phyloP scores from a whole-genome alignment of 2,113 vertebrate genomes.

The Pseudonaja textilis region DNA sequence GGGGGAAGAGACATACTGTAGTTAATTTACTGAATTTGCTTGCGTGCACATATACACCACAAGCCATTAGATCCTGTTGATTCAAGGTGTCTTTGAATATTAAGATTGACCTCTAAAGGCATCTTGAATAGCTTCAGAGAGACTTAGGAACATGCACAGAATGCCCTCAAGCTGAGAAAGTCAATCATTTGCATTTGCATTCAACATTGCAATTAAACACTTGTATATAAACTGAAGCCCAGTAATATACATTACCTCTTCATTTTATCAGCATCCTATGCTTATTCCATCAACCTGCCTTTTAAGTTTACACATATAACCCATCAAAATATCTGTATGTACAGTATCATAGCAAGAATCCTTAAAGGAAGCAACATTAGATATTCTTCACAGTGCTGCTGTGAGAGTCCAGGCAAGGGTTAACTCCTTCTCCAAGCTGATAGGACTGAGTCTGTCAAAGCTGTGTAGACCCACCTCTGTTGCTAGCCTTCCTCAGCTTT shows the following conservation, averaged over 20 bases:
- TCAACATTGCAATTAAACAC: neutral
- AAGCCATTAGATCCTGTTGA: neutral
- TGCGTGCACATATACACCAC: neutral
- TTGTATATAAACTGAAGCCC: neutral
- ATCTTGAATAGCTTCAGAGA: neutral
- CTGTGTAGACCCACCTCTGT: too few species aligned
- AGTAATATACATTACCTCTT: neutral
- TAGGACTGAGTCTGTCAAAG: too few species aligned
- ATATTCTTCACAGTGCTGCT: too few species aligned
- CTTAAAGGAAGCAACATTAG: too few species aligned
- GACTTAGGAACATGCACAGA: neutral
- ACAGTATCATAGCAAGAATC: neutral
- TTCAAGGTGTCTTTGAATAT: neutral
- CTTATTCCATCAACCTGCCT: neutral
- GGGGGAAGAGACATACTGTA: neutral
- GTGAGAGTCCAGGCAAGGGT: too few species aligned
- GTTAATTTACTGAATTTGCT: neutral
- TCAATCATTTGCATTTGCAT: neutral
- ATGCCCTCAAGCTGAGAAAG: neutral
- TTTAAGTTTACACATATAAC: neutral
- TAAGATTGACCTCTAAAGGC: neutral
- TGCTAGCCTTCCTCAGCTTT: too few species aligned
- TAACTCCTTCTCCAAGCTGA: too few species aligned
- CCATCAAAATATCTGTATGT: neutral
- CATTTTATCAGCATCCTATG: neutral